A percentile compares a stretch with the other conserved stretches of the same genome.
Conservation (phyloP, 2,888 invertebrate species). For the Spodoptera picta region DNA sequence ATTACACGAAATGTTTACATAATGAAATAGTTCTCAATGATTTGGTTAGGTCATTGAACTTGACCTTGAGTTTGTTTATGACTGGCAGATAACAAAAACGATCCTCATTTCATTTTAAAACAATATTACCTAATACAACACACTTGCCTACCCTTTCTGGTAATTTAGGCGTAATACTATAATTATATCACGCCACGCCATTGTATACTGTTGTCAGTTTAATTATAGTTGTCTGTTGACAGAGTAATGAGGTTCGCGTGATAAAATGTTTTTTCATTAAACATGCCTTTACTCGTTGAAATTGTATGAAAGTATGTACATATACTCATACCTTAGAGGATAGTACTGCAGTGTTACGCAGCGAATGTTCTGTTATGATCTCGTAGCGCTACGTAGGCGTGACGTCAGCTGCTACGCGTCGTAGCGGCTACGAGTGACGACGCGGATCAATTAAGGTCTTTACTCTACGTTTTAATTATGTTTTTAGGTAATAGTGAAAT, state of each 20-base stretch:
- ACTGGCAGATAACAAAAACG: too few species aligned
- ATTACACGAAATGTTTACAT: too few species aligned
- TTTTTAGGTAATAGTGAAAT: neutral
- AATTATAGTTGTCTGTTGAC: constrained; percentile 10
- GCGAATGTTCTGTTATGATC: constrained; percentile 9
- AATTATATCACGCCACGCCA: too few species aligned
- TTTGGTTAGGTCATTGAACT: too few species aligned
- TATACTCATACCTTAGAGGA: neutral
- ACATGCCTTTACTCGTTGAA: neutral
- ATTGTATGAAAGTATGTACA: neutral
- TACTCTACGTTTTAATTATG: neutral
- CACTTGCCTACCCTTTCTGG: too few species aligned
- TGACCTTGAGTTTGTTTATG: too few species aligned
- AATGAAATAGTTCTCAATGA: too few species aligned
- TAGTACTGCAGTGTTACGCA: constrained; percentile 11
- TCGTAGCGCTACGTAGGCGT: constrained; percentile 25
- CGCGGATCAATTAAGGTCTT: neutral
- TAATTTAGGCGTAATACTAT: too few species aligned
- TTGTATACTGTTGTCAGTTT: neutral
- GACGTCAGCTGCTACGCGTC: constrained; percentile 30
- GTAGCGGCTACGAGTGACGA: neutral
- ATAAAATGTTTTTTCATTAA: constrained; percentile 5
- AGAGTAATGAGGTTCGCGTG: constrained; percentile 18
- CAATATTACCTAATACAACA: too few species aligned
- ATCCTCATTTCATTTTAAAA: too few species aligned